phyloP scores from a whole-genome alignment of 2,888 invertebrate species.

The Synanthedon formicaeformis region DNA sequence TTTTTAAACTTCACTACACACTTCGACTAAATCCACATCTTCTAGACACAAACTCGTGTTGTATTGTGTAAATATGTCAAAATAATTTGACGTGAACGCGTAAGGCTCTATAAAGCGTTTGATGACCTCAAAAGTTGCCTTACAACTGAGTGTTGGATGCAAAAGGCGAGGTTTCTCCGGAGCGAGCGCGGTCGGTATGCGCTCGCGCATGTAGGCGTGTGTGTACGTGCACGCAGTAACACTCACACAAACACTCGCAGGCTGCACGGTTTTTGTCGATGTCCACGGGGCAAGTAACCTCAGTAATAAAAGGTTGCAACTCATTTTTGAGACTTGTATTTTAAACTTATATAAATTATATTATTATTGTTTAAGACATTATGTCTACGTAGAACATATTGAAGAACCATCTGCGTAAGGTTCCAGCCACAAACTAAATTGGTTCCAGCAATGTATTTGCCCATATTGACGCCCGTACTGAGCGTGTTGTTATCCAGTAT shows the following conservation, averaged over 20 bases:
- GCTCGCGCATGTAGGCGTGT: slow-evolving; percentile 30
- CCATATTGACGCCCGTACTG: too few species aligned
- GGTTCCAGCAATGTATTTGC: too few species aligned
- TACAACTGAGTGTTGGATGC: slow-evolving; percentile 60
- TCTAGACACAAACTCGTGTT: background rate
- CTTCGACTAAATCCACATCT: too few species aligned
- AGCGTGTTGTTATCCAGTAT: too few species aligned
- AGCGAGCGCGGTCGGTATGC: slow-evolving; percentile 52
- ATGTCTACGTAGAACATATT: too few species aligned
- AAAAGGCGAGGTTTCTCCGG: slow-evolving; percentile 56
- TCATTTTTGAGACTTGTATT: slow-evolving; percentile 10
- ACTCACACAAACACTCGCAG: slow-evolving; percentile 30
- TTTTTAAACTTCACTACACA: too few species aligned
- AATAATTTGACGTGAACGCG: slow-evolving; percentile 29
- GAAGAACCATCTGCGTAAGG: too few species aligned
- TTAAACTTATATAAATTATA: too few species aligned
- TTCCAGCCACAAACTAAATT: too few species aligned
- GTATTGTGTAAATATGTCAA: slow-evolving; percentile 13
- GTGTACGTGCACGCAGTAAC: slow-evolving; percentile 12
- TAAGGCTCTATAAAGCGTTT: slow-evolving; percentile 51
- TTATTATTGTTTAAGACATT: too few species aligned
- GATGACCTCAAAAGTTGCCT: slow-evolving; percentile 60
- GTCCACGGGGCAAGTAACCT: slow-evolving; percentile 68
- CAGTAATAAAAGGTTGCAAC: slow-evolving; percentile 34
- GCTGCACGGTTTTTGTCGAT: slow-evolving; percentile 69